Conservation (phyloP, 2,888 invertebrate species). For the Pandemis corylana region DNA sequence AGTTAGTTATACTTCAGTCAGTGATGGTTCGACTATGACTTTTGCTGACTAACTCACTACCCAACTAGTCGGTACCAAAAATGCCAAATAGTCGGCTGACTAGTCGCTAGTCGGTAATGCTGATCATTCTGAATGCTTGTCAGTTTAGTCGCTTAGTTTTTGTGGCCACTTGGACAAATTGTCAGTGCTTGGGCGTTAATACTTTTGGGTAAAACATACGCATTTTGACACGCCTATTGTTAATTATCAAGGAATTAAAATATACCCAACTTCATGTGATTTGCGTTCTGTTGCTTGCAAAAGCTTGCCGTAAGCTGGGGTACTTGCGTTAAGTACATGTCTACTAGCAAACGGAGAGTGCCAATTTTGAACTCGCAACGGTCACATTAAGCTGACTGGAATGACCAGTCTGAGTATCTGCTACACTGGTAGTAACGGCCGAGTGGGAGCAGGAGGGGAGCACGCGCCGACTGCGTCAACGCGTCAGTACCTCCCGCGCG, state of each 20-base stretch:
- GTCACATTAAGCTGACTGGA: slow-evolving; percentile 56
- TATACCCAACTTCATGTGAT: not conserved
- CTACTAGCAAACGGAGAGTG: slow-evolving; percentile 19
- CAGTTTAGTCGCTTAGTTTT: too few species aligned
- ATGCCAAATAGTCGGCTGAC: too few species aligned
- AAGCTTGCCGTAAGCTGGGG: not conserved
- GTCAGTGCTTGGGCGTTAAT: too few species aligned
- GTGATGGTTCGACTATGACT: too few species aligned
- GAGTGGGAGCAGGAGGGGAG: slow-evolving; percentile 66
- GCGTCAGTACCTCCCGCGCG: slow-evolving; percentile 65
- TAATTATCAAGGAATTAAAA: not conserved
- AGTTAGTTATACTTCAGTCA: too few species aligned
- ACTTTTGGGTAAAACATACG: too few species aligned
- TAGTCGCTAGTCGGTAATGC: too few species aligned
- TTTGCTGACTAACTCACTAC: too few species aligned
- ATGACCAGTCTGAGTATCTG: slow-evolving; percentile 63
- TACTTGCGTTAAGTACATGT: slow-evolving; percentile 10
- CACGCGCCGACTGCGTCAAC: slow-evolving; percentile 57
- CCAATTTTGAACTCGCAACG: slow-evolving; percentile 65
- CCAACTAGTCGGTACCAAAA: too few species aligned
- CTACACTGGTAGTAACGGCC: slow-evolving; percentile 49
- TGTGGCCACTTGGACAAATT: too few species aligned
- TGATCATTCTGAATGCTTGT: too few species aligned
- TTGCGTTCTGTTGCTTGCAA: not conserved
- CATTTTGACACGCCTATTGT: not conserved